phyloP scores from a whole-genome alignment of 1,140 invertebrate species.

The Psix sp. region DNA sequence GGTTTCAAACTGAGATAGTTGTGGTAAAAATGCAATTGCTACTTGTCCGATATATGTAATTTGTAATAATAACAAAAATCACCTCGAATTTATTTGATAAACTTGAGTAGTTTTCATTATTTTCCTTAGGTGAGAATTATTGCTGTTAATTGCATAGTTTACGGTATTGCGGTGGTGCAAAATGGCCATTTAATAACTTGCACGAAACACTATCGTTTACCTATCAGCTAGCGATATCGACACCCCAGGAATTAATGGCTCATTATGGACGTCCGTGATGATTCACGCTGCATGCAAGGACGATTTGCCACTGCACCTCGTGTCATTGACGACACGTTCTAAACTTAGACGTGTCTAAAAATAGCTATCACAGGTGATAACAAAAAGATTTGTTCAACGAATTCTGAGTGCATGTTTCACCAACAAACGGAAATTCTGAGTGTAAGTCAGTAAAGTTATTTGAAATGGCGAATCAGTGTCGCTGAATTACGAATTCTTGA shows the following conservation, averaged over 20 bases:
- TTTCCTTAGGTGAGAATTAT: neutral
- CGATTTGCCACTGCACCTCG: conserved; percentile 55
- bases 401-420: neutral
- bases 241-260: conserved; percentile 60
- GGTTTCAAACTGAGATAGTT: no score
- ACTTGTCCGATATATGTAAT: no score
- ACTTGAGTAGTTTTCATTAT: neutral
- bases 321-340: conserved; percentile 33
- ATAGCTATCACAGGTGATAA: conserved; percentile 17
- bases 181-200: conserved; percentile 36
- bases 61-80: no score
- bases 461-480: neutral
- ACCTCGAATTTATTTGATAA: neutral
- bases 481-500: conserved; percentile 28
- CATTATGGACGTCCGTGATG: conserved; percentile 59
- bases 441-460: neutral
- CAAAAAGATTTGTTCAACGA: conserved; percentile 13
- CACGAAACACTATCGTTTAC: conserved; percentile 19
- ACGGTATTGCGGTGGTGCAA: conserved; percentile 9
- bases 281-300: conserved; percentile 59
- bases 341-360: conserved; percentile 8
- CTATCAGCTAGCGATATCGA: conserved; percentile 45
- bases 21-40: no score
- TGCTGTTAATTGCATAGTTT: conserved; percentile 32
- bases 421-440: no score